These are phyloP conservation scores for Lasioglossum marginatum DNA, from an alignment of 2,888 invertebrate species.

Conservation along the genomic window DNA sequence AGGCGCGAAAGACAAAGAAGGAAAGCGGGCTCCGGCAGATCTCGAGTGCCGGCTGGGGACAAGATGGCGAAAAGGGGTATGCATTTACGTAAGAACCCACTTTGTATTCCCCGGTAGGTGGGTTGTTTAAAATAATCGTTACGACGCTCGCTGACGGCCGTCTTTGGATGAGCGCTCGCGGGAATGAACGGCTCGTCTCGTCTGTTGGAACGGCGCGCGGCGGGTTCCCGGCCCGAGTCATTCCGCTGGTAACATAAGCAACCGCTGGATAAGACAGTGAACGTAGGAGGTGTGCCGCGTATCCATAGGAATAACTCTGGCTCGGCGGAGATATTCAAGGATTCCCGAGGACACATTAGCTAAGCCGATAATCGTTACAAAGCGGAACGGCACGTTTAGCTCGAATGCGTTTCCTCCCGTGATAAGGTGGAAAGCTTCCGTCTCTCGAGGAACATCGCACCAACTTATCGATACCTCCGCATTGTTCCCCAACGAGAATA, in stretches of 20 bases:
- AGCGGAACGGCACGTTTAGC: constrained; percentile 33
- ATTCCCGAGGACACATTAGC: constrained; percentile 57
- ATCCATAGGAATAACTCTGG: constrained; percentile 35
- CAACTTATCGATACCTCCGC: background rate
- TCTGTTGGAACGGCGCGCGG: constrained; percentile 27
- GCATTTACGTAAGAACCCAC: constrained; percentile 82
- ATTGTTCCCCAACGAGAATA: background rate
- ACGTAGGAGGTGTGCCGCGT: constrained; percentile 5
- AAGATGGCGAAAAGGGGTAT: constrained; percentile 32
- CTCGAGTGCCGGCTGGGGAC: constrained; percentile 3
- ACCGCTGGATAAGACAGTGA: constrained; percentile 48
- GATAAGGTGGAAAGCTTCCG: constrained; percentile 26
- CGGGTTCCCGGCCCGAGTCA: constrained; percentile 8
- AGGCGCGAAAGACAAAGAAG: background rate
- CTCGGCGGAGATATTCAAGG: constrained; percentile 43
- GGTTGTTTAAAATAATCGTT: constrained; percentile 82
- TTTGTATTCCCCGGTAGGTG: constrained; percentile 79
- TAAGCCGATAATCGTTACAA: constrained; percentile 60
- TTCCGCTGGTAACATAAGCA: constrained; percentile 45
- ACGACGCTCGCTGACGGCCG: constrained; percentile 63
- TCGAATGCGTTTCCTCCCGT: constrained; percentile 22
- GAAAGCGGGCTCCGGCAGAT: background rate
- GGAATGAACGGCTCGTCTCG: constrained; percentile 60
- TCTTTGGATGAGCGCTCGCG: constrained; percentile 60
- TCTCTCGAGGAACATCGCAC: background rate